A percentile compares a stretch with the other conserved stretches of the same genome.
Evolutionary conservation across 1,140 invertebrate species (phyloP).

Genomic region (Cotesia glomerata): DNA sequence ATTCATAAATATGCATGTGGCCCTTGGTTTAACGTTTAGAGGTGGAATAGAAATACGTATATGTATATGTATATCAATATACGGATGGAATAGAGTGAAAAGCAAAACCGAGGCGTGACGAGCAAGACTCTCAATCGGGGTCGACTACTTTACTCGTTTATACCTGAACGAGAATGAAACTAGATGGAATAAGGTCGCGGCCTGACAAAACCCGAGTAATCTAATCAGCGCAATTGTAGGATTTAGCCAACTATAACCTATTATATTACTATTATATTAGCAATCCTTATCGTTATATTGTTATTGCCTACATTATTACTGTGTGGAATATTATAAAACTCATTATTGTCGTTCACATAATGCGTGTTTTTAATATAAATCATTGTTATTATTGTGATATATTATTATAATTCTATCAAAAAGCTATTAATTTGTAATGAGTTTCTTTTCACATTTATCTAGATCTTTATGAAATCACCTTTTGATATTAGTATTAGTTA

Average conservation of each 20-base stretch:
- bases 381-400: too few relatives aligned
- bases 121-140: conserved; percentile 38
- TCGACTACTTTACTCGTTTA: conserved; percentile 35
- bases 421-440: too few relatives aligned
- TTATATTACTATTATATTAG: background rate
- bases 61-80: background rate
- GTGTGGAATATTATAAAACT: background rate
- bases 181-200: conserved; percentile 46
- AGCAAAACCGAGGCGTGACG: conserved; percentile 45
- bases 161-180: conserved; percentile 9
- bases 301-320: background rate
- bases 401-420: too few relatives aligned
- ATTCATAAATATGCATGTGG: conserved; percentile 55
- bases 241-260: background rate
- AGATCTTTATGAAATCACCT: too few relatives aligned
- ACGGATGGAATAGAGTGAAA: background rate
- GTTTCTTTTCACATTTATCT: too few relatives aligned
- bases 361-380: too few relatives aligned
- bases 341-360: too few relatives aligned
- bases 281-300: conserved; percentile 2
- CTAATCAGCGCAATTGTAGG: conserved; percentile 8
- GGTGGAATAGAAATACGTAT: conserved; percentile 11
- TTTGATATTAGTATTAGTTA: too few relatives aligned
- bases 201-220: conserved; percentile 30
- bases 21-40: conserved; percentile 23